phyloP scores from a whole-genome alignment of 2,888 invertebrate genomes.

The Masnerella sp. region DNA sequence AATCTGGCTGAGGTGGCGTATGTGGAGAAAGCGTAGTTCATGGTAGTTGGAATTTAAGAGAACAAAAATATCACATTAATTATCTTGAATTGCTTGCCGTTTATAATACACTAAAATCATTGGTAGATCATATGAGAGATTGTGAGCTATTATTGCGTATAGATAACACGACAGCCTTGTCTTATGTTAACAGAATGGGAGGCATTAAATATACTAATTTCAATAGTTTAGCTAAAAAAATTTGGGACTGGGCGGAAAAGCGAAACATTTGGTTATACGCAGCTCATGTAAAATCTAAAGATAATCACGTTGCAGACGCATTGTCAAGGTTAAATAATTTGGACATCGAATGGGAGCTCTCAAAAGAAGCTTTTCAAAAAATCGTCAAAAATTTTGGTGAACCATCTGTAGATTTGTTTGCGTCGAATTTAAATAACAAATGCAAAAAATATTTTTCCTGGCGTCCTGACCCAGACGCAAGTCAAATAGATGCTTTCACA shows the following conservation, averaged over 20 bases:
- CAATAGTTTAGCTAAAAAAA: constrained; percentile 32
- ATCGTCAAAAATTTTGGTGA: not conserved
- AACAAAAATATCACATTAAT: constrained; percentile 27
- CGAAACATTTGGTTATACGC: constrained; percentile 41
- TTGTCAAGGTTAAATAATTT: constrained; percentile 14
- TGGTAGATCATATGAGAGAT: not conserved
- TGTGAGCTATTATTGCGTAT: constrained; percentile 41
- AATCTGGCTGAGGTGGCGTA: constrained; percentile 48
- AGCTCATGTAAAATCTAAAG: constrained; percentile 36
- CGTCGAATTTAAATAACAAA: constrained; percentile 24
- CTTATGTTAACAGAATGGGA: constrained; percentile 54
- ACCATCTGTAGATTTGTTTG: not conserved
- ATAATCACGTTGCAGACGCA: constrained; percentile 45
- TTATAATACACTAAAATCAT: not conserved
- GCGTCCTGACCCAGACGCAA: constrained; percentile 24
- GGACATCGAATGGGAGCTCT: constrained; percentile 5
- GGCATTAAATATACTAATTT: constrained; percentile 55
- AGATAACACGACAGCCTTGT: constrained; percentile 56
- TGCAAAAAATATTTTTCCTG: constrained; percentile 32
- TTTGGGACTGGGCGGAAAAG: constrained; percentile 53
- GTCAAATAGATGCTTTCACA: constrained; percentile 39
- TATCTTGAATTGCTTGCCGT: constrained; percentile 21
- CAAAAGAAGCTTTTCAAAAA: not conserved
- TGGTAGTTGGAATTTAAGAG: constrained; percentile 42
- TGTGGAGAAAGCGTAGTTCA: constrained; percentile 28